Base-by-base conservation (phyloP, 2,113 vertebrate species). In the Fukomys damarensis region DNA sequence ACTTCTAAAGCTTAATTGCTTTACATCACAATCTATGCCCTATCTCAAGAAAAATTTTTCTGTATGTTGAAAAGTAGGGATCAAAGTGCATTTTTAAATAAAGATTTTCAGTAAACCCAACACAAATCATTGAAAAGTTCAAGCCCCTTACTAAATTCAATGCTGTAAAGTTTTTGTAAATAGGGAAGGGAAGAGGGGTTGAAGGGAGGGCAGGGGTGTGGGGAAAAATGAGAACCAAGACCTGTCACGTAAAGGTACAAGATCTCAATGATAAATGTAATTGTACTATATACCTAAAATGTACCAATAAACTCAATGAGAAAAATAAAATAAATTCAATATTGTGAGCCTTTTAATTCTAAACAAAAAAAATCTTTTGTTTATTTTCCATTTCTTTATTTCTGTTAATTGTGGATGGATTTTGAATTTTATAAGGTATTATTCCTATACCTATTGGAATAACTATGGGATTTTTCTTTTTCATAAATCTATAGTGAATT, bases 11-110 rank as follows among this genome's bases (percentile, higher is more conserved):
- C 56, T 76, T 52, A 58, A 63, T 74, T 82, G 11, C n/a, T 72
- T 89, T 86, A 86, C 20, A 65, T 92, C 49, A 88, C 9, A 59
- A 35, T 49, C 24, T 86, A 26, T 82, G 41, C 16, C 92, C 26
- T 38, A 38, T 63, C 1, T 89, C 52, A 88, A 79, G 70, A 87
- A 11, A 58, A 41, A 41, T 56, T 63, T 65, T 77, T 80, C 38
- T 54, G 3, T 30, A 13, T 79, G 46, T 35, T 83, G 17, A 91
- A 90, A 89, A 8, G 22, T 11, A 49, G 38, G 11, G 3, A 68
- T 88, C 76, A 95, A 43, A n/a, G 22, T 80, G 70, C 7, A 88
- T 83, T 83, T 94, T 85, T 54, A 59, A 89, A 81, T 58, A 93
- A 0, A 83, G 26, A 86, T 49, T 80, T 54, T 19, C 70, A 84